Evolutionary conservation across 2,888 invertebrate genomes (phyloP).

Genomic region (Phyllotreta cruciferae): DNA sequence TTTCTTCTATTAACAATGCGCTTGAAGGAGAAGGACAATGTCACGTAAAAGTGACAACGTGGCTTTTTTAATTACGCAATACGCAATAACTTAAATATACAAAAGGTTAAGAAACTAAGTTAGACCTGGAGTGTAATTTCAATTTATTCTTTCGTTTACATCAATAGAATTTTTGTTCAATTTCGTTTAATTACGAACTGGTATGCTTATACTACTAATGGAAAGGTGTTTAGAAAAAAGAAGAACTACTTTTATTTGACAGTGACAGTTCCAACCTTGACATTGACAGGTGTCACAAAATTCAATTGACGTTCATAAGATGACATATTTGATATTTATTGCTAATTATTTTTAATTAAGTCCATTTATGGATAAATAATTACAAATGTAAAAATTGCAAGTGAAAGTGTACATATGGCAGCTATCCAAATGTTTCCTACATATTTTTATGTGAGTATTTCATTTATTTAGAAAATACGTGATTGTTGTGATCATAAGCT

Average conservation of each 20-base stretch:
- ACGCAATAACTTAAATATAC: too few species aligned
- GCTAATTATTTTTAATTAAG: slow-evolving; percentile 19
- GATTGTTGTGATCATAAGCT: neutral
- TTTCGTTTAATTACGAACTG: neutral
- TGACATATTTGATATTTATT: slow-evolving; percentile 2
- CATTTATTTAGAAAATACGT: neutral
- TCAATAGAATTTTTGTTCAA: too few species aligned
- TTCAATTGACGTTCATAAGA: neutral
- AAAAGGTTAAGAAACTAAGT: too few species aligned
- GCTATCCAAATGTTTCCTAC: slow-evolving; percentile 4
- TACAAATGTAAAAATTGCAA: slow-evolving; percentile 5
- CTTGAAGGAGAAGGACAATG: slow-evolving; percentile 4
- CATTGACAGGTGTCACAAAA: slow-evolving; percentile 2
- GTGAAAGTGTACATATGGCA: slow-evolving; percentile 7
- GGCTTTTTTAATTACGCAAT: neutral
- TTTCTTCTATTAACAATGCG: slow-evolving; percentile 13
- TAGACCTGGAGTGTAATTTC: too few species aligned
- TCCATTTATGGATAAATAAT: slow-evolving; percentile 20
- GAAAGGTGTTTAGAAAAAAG: too few species aligned
- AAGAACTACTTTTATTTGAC: neutral
- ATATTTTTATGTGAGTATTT: slow-evolving; percentile 6
- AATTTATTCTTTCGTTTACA: too few species aligned
- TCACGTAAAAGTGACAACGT: slow-evolving; percentile 11
- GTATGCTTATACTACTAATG: neutral
- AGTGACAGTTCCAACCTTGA: slow-evolving; percentile 9